phyloP scores from a whole-genome alignment of 2,888 invertebrate genomes.

The Polyommatus icarus region DNA sequence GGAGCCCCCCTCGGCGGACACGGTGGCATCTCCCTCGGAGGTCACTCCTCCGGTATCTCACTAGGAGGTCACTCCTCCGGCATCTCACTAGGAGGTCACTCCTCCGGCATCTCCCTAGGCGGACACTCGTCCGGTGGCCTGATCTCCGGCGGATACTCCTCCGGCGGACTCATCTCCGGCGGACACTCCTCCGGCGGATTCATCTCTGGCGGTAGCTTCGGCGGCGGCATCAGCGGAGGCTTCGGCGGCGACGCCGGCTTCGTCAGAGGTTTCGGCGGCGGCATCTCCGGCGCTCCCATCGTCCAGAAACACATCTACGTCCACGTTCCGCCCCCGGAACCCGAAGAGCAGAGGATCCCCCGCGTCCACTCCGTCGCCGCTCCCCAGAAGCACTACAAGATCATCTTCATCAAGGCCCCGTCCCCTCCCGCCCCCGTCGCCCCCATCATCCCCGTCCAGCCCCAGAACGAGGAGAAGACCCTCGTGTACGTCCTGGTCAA shows the following conservation, averaged over 20 bases:
- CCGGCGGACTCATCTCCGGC: slow-evolving; percentile 39
- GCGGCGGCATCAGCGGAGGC: slow-evolving; percentile 44
- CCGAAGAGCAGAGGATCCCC: slow-evolving; percentile 84
- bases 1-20: slow-evolving; percentile 52
- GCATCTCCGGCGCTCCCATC: slow-evolving; percentile 80
- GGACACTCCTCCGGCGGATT: slow-evolving; percentile 42
- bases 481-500: slow-evolving; percentile 93
- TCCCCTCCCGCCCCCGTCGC: slow-evolving; percentile 90
- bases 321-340: slow-evolving; percentile 93
- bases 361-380: slow-evolving; percentile 84
- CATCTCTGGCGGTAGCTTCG: slow-evolving; percentile 34
- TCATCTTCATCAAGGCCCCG: slow-evolving; percentile 95
- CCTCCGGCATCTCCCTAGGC: slow-evolving; percentile 42
- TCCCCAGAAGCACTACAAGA: slow-evolving; percentile 94
- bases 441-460: slow-evolving; percentile 89
- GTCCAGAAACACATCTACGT: slow-evolving; percentile 94
- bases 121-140: slow-evolving; percentile 45
- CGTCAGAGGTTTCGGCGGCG: slow-evolving; percentile 68
- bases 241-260: slow-evolving; percentile 64
- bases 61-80: slow-evolving; percentile 32
- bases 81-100: slow-evolving; percentile 55
- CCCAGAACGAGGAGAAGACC: slow-evolving; percentile 93
- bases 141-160: slow-evolving; percentile 49
- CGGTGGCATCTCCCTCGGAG: slow-evolving; percentile 39
- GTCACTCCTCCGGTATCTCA: slow-evolving; percentile 41